These are phyloP conservation scores for Symphodus melops DNA, from an alignment of 2,113 vertebrate genomes.

Conservation along the genomic window DNA sequence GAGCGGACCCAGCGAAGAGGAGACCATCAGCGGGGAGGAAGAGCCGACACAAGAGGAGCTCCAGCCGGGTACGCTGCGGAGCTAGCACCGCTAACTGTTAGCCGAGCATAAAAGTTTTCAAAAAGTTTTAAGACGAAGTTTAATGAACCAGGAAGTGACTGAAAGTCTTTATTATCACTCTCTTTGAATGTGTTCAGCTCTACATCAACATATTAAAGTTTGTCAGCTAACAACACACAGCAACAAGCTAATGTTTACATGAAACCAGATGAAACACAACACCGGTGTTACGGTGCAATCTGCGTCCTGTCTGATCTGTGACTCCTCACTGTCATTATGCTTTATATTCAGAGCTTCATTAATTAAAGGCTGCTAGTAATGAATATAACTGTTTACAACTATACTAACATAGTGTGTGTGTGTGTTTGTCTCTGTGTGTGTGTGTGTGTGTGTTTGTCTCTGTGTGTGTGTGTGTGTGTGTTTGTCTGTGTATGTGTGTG, in stretches of 20 bases:
- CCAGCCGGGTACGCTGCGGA: constrained; percentile 53
- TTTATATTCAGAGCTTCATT: background rate
- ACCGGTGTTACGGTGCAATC: background rate
- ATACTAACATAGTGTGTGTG: no score
- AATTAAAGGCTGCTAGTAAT: no score
- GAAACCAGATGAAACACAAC: background rate
- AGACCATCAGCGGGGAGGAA: constrained; percentile 49
- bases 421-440: background rate
- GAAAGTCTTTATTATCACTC: fast-evolving
- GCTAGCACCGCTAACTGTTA: constrained; percentile 7
- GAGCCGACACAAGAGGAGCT: constrained; percentile 47
- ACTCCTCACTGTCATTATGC: background rate
- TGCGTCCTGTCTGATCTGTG: background rate
- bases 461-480: background rate
- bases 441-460: constrained; percentile 16
- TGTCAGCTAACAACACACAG: background rate
- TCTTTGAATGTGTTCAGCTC: background rate
- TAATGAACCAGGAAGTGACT: fast-evolving
- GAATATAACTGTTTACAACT: no score
- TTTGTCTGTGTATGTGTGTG: no score
- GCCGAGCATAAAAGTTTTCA: background rate
- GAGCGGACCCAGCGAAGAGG: constrained; percentile 48
- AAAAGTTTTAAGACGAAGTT: no score
- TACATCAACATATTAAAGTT: background rate
- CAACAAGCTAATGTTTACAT: constrained; percentile 3